phyloP scores from a whole-genome alignment of 2,113 vertebrate species.

The Gobius niger region DNA sequence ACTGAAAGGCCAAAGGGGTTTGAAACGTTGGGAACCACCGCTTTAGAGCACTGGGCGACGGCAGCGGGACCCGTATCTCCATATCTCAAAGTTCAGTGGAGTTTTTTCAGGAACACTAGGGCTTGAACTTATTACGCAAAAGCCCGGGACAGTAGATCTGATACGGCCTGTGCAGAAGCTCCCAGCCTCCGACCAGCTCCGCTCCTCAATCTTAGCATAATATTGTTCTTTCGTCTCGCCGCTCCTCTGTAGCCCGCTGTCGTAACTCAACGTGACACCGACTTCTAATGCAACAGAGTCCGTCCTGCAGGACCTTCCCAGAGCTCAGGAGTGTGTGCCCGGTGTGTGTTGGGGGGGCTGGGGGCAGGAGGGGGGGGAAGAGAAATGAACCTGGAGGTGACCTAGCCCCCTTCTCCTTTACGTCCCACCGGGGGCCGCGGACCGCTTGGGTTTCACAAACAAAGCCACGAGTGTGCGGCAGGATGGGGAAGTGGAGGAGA shows the following conservation, averaged over 20 bases:
- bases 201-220: constrained; percentile 67
- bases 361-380: constrained; percentile 6
- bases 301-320: constrained; percentile 25
- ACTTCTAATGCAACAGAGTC: constrained; percentile 33
- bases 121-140: background rate
- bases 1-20: no score
- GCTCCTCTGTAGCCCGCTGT: constrained; percentile 48
- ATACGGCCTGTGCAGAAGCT: constrained; percentile 24
- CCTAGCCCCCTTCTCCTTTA: constrained; percentile 56
- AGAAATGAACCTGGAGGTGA: constrained; percentile 57
- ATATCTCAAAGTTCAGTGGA: no score
- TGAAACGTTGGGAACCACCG: no score
- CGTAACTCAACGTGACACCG: constrained; percentile 68
- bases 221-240: constrained; percentile 70
- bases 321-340: constrained; percentile 3
- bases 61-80: no score
- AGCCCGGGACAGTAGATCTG: constrained; percentile 2
- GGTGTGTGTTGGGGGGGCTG: background rate
- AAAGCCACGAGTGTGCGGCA: constrained; percentile 55
- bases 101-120: no score
- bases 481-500: constrained; percentile 62
- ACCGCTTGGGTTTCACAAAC: constrained; percentile 73
- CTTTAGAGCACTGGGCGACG: no score
- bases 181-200: constrained; percentile 42
- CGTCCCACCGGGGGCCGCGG: constrained; percentile 54